Evolutionary conservation across 1,140 invertebrate genomes (phyloP).

Genomic region (Doryteuthis pealeii): DNA sequence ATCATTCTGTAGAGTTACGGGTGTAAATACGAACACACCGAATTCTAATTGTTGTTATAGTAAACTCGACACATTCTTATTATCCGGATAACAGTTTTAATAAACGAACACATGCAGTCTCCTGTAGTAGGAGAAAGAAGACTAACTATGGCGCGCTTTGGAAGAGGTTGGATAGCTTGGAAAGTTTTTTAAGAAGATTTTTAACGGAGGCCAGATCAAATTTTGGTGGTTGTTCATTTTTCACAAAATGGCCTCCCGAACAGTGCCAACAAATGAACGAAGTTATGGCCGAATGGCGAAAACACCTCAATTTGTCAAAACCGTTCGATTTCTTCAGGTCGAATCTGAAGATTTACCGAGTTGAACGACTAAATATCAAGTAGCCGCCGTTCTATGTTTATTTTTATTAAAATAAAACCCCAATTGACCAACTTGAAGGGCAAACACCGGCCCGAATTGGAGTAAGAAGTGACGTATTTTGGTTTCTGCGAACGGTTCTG

Average conservation of each 20-base stretch:
- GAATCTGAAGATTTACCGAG: conserved; percentile 84
- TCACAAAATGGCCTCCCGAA: conserved; percentile 84
- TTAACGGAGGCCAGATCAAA: too few species aligned
- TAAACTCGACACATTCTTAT: too few species aligned
- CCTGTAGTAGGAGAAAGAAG: too few species aligned
- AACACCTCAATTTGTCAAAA: conserved; percentile 63
- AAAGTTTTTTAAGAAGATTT: too few species aligned
- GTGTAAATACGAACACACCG: too few species aligned
- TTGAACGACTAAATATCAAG: conserved; percentile 77
- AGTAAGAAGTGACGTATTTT: conserved; percentile 73
- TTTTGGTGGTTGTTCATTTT: conserved; percentile 78
- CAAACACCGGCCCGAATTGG: conserved; percentile 79
- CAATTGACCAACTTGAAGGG: conserved; percentile 81
- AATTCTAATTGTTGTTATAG: too few species aligned
- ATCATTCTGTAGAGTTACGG: too few species aligned
- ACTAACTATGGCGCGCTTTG: background rate
- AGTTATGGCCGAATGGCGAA: conserved; percentile 74
- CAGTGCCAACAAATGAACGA: conserved; percentile 79
- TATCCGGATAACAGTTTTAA: too few species aligned
- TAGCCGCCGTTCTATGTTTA: conserved; percentile 81
- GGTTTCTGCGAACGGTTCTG: conserved; percentile 21
- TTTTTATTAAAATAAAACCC: conserved; percentile 70
- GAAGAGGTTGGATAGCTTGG: background rate
- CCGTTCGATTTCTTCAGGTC: conserved; percentile 65
- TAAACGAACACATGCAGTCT: too few species aligned